Conservation (phyloP, 2,113 vertebrate species). For the Gallinago paraguaiae region DNA sequence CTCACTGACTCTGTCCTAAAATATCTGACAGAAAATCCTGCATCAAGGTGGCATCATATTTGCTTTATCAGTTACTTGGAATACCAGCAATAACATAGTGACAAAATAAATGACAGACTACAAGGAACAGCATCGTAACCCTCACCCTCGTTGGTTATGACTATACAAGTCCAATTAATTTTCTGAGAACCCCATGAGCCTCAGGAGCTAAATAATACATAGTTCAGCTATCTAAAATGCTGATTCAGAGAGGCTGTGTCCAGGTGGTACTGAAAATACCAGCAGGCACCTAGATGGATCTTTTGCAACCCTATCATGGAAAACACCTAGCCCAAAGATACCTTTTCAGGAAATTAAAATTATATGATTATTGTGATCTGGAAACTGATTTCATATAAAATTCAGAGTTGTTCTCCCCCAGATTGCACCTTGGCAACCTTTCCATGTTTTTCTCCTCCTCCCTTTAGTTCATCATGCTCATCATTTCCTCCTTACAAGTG, state of each 20-base stretch:
- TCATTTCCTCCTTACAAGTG: neutral
- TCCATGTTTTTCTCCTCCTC: neutral
- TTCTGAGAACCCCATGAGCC: neutral
- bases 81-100: neutral
- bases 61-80: neutral
- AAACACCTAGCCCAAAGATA: neutral
- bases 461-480: neutral
- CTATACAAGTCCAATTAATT: neutral
- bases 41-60: neutral
- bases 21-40: neutral
- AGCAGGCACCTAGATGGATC: neutral
- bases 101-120: neutral
- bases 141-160: neutral
- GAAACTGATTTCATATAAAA: neutral
- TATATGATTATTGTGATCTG: neutral
- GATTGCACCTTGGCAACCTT: neutral
- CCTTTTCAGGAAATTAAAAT: neutral
- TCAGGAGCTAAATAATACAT: neutral
- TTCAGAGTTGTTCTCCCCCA: neutral
- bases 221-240: neutral
- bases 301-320: neutral
- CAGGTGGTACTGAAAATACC: neutral
- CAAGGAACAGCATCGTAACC: neutral
- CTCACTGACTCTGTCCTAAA: neutral
- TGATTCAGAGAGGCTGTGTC: neutral